Base-by-base conservation (phyloP, 2,113 vertebrate species). In the Melanocharis versteri region DNA sequence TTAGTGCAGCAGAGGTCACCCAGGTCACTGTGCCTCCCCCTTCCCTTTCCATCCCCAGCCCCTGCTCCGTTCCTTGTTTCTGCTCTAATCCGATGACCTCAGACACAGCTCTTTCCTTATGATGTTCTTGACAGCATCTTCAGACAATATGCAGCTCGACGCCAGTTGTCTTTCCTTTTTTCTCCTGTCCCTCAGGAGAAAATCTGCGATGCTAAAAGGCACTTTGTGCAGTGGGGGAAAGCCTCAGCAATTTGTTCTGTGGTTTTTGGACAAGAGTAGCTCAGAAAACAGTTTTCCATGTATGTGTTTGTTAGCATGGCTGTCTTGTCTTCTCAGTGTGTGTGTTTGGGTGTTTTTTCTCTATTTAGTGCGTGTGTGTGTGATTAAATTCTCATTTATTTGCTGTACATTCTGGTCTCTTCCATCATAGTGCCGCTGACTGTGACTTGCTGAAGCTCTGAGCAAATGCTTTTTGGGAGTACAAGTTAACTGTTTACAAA, bases 31-130 rank as follows among this genome's bases (percentile, higher is more conserved):
- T 13, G 48, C 91, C 93, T 75, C 93, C 94, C 88, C 65, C 81
- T 80, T 61, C 65, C 56, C 85, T 89, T 91, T 62, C 85, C 73
- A 81, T 83, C 78, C 89, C 87, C 93, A 96, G 94, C 89, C 94
- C 73, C 77, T 78, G 48, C 62, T 88, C 92, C 40, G 3, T 50
- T 92, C 87, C 97, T 96, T 93, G 91, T 79, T 97, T 53, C 95
- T 88, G 66, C 95, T 96, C 93, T 98, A 98, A 98, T 97, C 94
- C 28, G 73, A 96, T 98, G 98, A 98, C 97, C 97, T 98, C 96
- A 96, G 97, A 98, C 96, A 90, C 97, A 66, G 93, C 95, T 96
- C 88, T 96, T 94, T 95, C 97, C 97, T 95, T 97, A 97, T 90
- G 98, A 97, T 96, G 95, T 96, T 97, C 98, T 96, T 97, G 97